These are phyloP conservation scores for Scaptodrosophila lebanonensis DNA, from an alignment of 1,140 invertebrate genomes.

Conservation along the genomic window DNA sequence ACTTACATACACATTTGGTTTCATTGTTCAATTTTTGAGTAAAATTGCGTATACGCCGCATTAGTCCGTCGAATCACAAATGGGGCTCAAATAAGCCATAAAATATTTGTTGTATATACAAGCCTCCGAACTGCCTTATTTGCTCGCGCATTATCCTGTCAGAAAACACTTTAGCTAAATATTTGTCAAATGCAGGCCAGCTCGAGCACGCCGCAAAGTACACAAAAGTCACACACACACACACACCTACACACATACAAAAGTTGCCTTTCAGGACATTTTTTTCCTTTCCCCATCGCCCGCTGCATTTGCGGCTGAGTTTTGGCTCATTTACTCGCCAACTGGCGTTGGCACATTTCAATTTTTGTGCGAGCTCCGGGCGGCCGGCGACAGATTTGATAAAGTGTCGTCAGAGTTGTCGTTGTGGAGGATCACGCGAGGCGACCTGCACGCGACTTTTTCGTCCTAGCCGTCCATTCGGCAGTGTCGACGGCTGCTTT, in stretches of 20 bases:
- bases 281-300: slow-evolving; percentile 26
- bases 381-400: slow-evolving; percentile 55
- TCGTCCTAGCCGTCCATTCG: no score
- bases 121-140: slow-evolving; percentile 17
- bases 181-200: slow-evolving; percentile 58
- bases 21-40: slow-evolving; percentile 22
- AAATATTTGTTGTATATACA: slow-evolving; percentile 42
- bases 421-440: slow-evolving; percentile 36
- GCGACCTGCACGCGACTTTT: not conserved
- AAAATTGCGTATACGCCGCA: slow-evolving; percentile 64
- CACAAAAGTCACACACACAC: no score
- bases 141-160: slow-evolving; percentile 57
- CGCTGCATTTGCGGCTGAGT: slow-evolving; percentile 44
- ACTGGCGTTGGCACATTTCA: slow-evolving; percentile 62
- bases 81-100: slow-evolving; percentile 47
- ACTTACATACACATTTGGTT: slow-evolving; percentile 9
- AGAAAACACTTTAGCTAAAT: slow-evolving; percentile 69
- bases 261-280: slow-evolving; percentile 30
- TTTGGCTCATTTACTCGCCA: slow-evolving; percentile 60
- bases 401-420: slow-evolving; percentile 50
- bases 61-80: slow-evolving; percentile 42
- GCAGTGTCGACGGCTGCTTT: not conserved
- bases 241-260: slow-evolving; percentile 24
- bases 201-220: no score
- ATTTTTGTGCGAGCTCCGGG: slow-evolving; percentile 52